Evolutionary conservation across 1,140 invertebrate genomes (phyloP), one percentile per base, ranked within the genome.

Genomic region (Hyles euphorbiae): DNA sequence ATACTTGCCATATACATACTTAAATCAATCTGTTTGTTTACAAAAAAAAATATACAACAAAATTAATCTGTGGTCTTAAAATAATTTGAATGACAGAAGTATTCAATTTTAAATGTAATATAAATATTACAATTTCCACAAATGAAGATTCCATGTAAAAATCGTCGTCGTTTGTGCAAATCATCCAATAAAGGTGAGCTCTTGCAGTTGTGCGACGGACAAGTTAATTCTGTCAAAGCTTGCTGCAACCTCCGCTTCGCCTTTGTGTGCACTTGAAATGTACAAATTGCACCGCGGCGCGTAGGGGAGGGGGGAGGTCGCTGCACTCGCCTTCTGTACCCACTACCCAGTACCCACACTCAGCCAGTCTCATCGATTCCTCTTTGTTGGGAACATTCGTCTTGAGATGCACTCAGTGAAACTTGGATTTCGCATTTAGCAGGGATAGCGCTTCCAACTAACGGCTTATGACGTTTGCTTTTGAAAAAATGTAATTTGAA

Each of bases 161-260:
- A 72, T 65, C 65, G 46, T 61, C 62, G 50, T 69, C 55, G 64
- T 64, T 67, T 64, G 61, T 66, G 50, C 61, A 54, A 44, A 56
- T 68, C 55, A 71, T 80, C 72, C 73, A 81, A 84, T 88, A 84
- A 78, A 85, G 78, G 78, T 81, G 76, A 75, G 71, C 68, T 70
- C 76, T 74, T 61, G 61, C 70, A 70, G 63, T 74, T 65, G 74
- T 77, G 74, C 69, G 70, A 77, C 75, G 74, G 82, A 85, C 82
- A 84, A 88, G 83, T 88, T 87, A 88, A 88, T 88, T 84, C 81
- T 87, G 85, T 88, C 82, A 87, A 87, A 85, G 83, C 82, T 79
- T 69, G 74, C 72, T 74, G 78, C 78, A 81, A 86, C 76, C 81
- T 82, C 78, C 83, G 79, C 74, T 66, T 82, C 73, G 83, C 76